Evolutionary conservation across 1,140 invertebrate species (phyloP).

Genomic region (Triops cancriformis): DNA sequence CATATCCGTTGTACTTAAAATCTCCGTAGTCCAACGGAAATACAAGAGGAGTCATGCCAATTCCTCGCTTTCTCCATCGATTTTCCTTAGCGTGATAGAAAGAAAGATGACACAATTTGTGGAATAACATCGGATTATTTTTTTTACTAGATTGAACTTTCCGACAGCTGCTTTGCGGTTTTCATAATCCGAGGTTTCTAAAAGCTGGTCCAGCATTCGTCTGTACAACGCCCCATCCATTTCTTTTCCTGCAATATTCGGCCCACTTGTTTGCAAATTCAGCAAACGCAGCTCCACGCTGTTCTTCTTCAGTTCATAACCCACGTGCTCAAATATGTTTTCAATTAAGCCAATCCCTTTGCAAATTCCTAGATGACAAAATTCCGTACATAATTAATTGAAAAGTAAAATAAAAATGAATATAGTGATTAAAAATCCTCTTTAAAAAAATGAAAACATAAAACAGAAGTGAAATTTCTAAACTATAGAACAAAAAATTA

Average conservation of each 20-base stretch:
- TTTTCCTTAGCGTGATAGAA: slow-evolving; percentile 41
- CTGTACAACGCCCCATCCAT: slow-evolving; percentile 18
- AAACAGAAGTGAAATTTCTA: no score
- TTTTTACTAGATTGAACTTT: slow-evolving; percentile 27
- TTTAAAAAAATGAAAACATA: no score
- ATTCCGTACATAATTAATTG: no score
- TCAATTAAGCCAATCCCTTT: slow-evolving; percentile 60
- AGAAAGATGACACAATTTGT: neutral
- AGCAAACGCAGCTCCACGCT: slow-evolving; percentile 46
- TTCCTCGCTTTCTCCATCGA: slow-evolving; percentile 66
- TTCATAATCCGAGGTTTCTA: slow-evolving; percentile 27
- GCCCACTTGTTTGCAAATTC: slow-evolving; percentile 36
- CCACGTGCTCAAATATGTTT: slow-evolving; percentile 72
- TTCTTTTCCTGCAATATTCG: slow-evolving; percentile 37
- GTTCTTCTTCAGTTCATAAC: slow-evolving; percentile 54
- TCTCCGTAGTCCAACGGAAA: slow-evolving; percentile 45
- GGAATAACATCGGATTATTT: neutral
- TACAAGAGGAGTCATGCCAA: slow-evolving; percentile 57
- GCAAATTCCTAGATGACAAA: slow-evolving; percentile 42
- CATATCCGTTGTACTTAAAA: slow-evolving; percentile 49
- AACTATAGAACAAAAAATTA: no score
- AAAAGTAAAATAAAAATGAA: no score
- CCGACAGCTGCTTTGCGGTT: slow-evolving; percentile 27
- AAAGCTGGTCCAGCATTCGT: slow-evolving; percentile 27
- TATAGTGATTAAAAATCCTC: no score